Conservation (phyloP, 30 jellyfish, hydroid and myxozoan species). For the Catostylus mosaicus region DNA sequence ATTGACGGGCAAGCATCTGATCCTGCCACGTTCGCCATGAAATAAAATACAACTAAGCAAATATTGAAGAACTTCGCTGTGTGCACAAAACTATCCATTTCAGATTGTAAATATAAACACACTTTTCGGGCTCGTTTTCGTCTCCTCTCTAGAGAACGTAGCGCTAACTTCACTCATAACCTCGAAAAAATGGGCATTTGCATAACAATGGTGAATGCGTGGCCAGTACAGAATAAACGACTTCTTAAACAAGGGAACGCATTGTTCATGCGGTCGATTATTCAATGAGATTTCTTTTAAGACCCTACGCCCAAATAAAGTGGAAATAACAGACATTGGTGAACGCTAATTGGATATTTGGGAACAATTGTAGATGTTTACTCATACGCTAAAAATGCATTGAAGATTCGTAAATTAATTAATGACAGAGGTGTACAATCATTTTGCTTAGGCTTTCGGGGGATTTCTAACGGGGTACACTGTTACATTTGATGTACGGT, state of each 20-base stretch:
- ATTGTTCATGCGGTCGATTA: conserved; percentile 21
- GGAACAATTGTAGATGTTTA: conserved; percentile 34
- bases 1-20: conserved; percentile 52
- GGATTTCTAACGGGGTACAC: not conserved
- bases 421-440: not conserved
- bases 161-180: conserved; percentile 2
- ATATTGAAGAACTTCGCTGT: not conserved
- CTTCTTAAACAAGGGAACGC: not conserved
- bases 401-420: conserved; percentile 3
- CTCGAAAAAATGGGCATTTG: conserved; percentile 28
- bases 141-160: conserved; percentile 19
- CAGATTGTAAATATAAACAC: not conserved
- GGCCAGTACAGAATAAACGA: conserved; percentile 40
- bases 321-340: conserved; percentile 36
- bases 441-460: not conserved
- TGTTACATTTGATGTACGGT: not conserved
- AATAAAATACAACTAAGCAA: conserved; percentile 7
- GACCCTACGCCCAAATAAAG: conserved; percentile 41
- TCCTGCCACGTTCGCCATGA: not conserved
- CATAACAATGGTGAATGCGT: conserved; percentile 48
- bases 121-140: not conserved
- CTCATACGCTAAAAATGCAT: conserved; percentile 40
- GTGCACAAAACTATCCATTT: not conserved
- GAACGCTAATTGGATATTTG: conserved; percentile 41
- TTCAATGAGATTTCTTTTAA: conserved; percentile 36